phyloP scores from a whole-genome alignment of 2,797 vertebrate species.

The Graptemys geographica region DNA sequence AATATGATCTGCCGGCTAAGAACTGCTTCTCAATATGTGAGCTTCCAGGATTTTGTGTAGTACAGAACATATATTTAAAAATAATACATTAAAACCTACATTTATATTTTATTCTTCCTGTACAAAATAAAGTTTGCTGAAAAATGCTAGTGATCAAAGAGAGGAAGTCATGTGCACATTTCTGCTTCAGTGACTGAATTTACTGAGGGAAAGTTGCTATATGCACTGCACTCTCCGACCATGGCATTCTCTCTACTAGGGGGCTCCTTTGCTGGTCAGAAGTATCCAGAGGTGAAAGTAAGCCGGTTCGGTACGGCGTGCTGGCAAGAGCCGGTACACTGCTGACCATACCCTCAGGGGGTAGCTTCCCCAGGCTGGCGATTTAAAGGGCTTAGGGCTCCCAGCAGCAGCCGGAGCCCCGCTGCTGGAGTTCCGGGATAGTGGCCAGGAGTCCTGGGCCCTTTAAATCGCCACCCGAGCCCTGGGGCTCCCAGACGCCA shows the following conservation, averaged over 20 bases:
- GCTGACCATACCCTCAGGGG: no score
- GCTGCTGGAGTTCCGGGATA: no score
- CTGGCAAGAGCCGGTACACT: no score
- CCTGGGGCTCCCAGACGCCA: no score
- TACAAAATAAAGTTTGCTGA: background rate
- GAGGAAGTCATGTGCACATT: background rate
- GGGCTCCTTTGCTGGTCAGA: background rate
- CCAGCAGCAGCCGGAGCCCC: no score
- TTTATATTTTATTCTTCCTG: background rate
- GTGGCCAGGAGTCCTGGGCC: no score
- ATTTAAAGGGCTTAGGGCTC: no score
- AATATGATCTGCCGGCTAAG: rapidly evolving
- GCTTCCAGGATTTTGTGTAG: background rate
- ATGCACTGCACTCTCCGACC: background rate
- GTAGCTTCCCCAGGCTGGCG: no score
- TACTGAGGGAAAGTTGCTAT: background rate
- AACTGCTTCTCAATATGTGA: background rate
- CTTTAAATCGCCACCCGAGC: no score
- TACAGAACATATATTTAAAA: background rate
- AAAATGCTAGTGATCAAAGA: background rate
- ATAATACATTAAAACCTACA: background rate
- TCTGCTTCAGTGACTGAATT: background rate
- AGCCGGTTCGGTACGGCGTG: no score
- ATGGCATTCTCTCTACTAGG: background rate
- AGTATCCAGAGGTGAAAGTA: background rate